A percentile compares a stretch with the other conserved stretches of the same genome.
Evolutionary conservation across 53 echinoderm and acorn worm genomes (phyloP).

Genomic region (Luidia sarsii): DNA sequence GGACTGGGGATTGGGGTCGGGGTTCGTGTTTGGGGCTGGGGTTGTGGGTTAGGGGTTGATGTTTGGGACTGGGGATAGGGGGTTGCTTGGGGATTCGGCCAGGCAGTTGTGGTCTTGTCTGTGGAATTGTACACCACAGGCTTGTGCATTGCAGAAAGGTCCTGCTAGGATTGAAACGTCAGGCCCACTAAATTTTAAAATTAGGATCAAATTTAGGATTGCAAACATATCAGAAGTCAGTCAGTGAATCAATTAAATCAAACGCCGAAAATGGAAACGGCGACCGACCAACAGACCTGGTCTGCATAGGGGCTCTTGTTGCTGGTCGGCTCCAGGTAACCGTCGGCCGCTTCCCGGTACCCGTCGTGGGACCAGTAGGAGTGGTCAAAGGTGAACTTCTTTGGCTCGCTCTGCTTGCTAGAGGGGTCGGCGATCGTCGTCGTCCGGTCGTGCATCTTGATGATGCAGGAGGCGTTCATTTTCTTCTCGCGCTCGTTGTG

Average conservation of each 20-base stretch:
- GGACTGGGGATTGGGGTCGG: too few species aligned
- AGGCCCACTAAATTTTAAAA: too few species aligned
- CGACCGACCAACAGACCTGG: conserved; percentile 66
- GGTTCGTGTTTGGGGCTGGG: too few species aligned
- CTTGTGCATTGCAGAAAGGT: too few species aligned
- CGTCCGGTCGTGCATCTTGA: conserved; percentile 75
- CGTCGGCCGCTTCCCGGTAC: conserved; percentile 65
- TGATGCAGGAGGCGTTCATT: conserved; percentile 85
- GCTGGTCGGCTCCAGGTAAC: conserved; percentile 69
- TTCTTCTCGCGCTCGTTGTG: conserved; percentile 97
- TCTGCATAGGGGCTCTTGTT: conserved; percentile 67
- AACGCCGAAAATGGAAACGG: background rate
- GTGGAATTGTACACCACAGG: too few species aligned
- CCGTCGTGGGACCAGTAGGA: conserved; percentile 99
- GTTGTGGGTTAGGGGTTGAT: too few species aligned
- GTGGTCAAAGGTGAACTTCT: conserved; percentile 87
- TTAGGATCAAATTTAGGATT: too few species aligned
- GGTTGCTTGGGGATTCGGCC: too few species aligned
- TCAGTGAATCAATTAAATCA: background rate
- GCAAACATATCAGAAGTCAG: too few species aligned
- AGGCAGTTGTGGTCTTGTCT: too few species aligned
- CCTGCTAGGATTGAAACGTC: too few species aligned
- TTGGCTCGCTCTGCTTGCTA: conserved; percentile 64
- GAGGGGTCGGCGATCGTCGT: conserved; percentile 79
- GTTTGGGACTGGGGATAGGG: too few species aligned